Evolutionary conservation across 2,113 vertebrate species (phyloP).

Genomic region (Gasterosteus aculeatus): DNA sequence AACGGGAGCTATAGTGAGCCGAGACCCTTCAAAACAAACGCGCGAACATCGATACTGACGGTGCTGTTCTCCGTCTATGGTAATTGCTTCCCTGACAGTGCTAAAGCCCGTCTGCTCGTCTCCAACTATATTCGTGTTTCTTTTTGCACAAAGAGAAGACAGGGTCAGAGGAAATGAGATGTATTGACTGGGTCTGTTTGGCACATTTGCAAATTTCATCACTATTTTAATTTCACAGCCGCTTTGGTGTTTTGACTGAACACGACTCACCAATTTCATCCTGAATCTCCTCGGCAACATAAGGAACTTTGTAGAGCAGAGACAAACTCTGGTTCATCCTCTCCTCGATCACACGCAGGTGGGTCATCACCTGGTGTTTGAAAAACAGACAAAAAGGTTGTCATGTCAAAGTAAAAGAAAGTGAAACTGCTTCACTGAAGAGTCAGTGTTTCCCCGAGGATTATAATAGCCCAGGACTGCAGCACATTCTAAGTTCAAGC

Average conservation of each 20-base stretch:
- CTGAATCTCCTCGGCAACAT: slow-evolving; percentile 94
- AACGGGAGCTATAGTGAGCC: slow-evolving; percentile 7
- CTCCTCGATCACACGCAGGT: slow-evolving; percentile 97
- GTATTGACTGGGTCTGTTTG: slow-evolving; percentile 23
- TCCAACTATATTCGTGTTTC: slow-evolving; percentile 14
- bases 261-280: slow-evolving; percentile 91
- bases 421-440: background rate
- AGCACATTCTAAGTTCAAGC: background rate
- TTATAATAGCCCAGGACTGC: background rate
- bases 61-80: slow-evolving; percentile 11
- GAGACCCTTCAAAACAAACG: slow-evolving; percentile 9
- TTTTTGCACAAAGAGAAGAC: slow-evolving; percentile 2
- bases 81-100: slow-evolving; percentile 12
- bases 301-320: slow-evolving; percentile 96
- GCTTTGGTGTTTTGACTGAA: background rate
- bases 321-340: slow-evolving; percentile 98
- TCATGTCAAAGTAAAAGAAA: background rate
- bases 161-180: slow-evolving; percentile 19
- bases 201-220: slow-evolving; percentile 20
- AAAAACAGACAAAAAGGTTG: background rate
- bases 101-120: slow-evolving; percentile 4
- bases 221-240: slow-evolving; percentile 38
- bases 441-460: too few relatives aligned
- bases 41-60: background rate
- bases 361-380: slow-evolving; percentile 92